Percentiles rank a stretch among this genome's conserved stretches.
These are phyloP conservation scores for Actinopyga echinites DNA, from an alignment of 53 echinoderm and acorn worm species.

Conservation along the genomic window DNA sequence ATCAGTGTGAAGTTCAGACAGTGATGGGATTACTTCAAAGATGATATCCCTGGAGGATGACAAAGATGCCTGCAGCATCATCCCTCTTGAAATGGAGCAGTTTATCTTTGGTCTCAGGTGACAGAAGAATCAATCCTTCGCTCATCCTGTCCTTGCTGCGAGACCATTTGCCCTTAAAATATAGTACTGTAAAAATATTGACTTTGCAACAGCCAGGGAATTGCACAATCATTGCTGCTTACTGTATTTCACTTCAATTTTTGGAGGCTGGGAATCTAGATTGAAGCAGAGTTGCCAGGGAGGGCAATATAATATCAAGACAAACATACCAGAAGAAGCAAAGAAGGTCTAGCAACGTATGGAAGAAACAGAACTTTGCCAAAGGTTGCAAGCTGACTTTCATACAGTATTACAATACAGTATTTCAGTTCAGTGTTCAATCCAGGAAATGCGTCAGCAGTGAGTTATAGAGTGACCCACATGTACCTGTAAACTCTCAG, in stretches of 20 bases:
- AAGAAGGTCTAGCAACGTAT: too few relatives aligned
- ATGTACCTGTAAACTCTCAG: too few relatives aligned
- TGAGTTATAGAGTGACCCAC: too few relatives aligned
- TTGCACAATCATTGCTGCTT: neutral
- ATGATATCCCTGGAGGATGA: slow-evolving; percentile 15
- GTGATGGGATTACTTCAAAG: slow-evolving; percentile 26
- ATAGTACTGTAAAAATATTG: slow-evolving; percentile 36
- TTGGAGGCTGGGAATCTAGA: slow-evolving; percentile 15
- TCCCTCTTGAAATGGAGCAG: slow-evolving; percentile 31
- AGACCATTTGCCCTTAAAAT: slow-evolving; percentile 35
- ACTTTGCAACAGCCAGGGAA: slow-evolving; percentile 17
- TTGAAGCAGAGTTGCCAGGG: neutral
- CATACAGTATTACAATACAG: too few relatives aligned
- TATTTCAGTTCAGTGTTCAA: too few relatives aligned
- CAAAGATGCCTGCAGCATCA: slow-evolving; percentile 36
- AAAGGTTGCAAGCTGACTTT: too few relatives aligned
- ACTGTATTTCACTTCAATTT: neutral
- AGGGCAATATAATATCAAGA: too few relatives aligned
- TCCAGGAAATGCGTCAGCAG: too few relatives aligned
- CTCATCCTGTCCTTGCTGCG: slow-evolving; percentile 19
- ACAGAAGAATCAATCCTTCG: slow-evolving; percentile 22
- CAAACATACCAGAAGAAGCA: too few relatives aligned
- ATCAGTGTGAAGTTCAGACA: slow-evolving; percentile 1
- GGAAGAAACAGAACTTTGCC: too few relatives aligned
- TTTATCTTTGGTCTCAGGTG: slow-evolving; percentile 40